Evolutionary conservation across 1,140 invertebrate genomes (phyloP).

Genomic region (Ceratosolen solmsi): DNA sequence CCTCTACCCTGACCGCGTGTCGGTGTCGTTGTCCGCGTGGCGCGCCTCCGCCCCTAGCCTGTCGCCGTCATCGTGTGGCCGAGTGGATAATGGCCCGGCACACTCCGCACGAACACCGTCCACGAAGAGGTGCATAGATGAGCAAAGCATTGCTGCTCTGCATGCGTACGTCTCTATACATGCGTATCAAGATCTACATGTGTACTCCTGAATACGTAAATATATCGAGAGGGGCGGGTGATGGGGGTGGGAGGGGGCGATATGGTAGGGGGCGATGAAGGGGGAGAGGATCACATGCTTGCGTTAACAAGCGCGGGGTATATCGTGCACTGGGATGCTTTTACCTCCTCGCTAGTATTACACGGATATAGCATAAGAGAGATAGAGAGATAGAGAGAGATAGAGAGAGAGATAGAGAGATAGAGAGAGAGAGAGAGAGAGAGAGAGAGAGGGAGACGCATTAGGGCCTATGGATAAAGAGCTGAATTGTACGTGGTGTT

Average conservation of each 20-base stretch:
- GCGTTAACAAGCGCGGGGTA: slow-evolving; percentile 44
- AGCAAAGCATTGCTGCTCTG: slow-evolving; percentile 52
- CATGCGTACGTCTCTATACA: neutral
- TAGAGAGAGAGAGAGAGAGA: neutral
- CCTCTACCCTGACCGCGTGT: neutral
- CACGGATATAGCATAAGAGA: neutral
- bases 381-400: neutral
- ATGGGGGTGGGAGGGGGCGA: neutral
- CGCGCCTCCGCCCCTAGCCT: neutral
- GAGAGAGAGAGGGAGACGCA: slow-evolving; percentile 10
- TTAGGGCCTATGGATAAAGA: slow-evolving; percentile 25
- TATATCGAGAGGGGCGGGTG: no score
- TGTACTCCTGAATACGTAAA: no score
- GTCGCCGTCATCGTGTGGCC: slow-evolving; percentile 38
- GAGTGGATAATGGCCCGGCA: slow-evolving; percentile 49
- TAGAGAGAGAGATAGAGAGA: no score
- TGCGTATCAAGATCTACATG: neutral
- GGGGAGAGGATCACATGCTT: neutral
- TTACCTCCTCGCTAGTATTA: neutral
- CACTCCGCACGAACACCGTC: slow-evolving; percentile 56
- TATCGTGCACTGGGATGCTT: slow-evolving; percentile 29
- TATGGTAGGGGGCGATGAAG: neutral
- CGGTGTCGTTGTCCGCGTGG: slow-evolving; percentile 20
- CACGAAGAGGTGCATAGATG: slow-evolving; percentile 62
- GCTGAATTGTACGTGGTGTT: slow-evolving; percentile 24